Base-by-base conservation (phyloP, 2,888 invertebrate species). In the Synanthedon tipuliformis region DNA sequence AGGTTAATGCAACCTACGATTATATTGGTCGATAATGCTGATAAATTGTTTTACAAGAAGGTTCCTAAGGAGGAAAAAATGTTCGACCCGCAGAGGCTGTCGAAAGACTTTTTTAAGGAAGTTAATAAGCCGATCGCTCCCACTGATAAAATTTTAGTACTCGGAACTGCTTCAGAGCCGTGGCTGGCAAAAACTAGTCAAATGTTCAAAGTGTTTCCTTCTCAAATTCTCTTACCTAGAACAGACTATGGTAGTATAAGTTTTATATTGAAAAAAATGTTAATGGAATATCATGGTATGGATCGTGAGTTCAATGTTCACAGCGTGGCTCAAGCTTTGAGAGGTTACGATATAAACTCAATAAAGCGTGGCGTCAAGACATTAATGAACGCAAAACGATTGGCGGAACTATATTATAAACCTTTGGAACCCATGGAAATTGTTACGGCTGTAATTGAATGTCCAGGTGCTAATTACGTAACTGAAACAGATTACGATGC, bases 1-100 rank as follows among this genome's bases (percentile, higher is more conserved):
- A 83, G 85, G 57, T 53, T 89, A n/a, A 89, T 91, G 66, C 93
- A 94, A 62, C 95, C 95, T 0, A 90, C 93, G 0, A 82, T 95
- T 1, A 90, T 95, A 56, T 89, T 91, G 58, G 89, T 95, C 18
- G 91, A 92, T 4, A 83, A 88, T 50, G 92, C 89, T 1, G 93
- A 93, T 55, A 90, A 89, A 64, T 84, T 92, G 58, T 95, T 93
- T 79, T 91, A 90, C 57, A 92, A 90, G 61, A 90, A 89, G 69
- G 88, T 92, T 3, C 90, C 92, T 0, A 81, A 86, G 56, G 88
- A 89, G 50, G 92, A 93, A 59, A 90, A 89, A 73, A 74, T 86
- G 16, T 73, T 86, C 12, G 91, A 94, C 59, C 94, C 94, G 0
- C 93, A 92, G 61, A 83, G 92, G 52, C 75, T 95, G 40, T 91